These are phyloP conservation scores for Cryptoprocta ferox DNA, from an alignment of 2,797 vertebrate genomes.

Conservation along the genomic window DNA sequence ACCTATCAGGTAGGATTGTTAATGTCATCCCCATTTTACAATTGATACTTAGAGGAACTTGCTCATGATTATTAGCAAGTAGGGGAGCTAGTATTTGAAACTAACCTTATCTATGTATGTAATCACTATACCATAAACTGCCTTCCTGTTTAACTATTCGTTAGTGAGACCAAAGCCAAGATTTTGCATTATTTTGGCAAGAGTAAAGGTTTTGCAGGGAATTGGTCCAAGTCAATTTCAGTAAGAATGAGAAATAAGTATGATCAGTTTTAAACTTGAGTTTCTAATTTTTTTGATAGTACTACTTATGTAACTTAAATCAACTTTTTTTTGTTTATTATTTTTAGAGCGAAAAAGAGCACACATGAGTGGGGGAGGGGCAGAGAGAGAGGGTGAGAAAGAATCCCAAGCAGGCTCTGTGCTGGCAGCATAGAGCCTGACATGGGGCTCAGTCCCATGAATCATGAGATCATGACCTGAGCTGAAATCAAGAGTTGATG, in stretches of 20 bases:
- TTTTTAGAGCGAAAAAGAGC: too few relatives aligned
- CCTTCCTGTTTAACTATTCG: not conserved
- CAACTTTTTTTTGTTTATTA: not conserved
- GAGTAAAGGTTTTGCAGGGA: slow-evolving; percentile 61
- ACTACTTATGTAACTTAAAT: not conserved
- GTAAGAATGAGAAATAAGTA: not conserved
- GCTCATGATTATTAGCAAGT: not conserved
- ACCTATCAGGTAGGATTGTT: not conserved
- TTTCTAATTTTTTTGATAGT: slow-evolving; percentile 15
- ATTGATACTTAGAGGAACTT: not conserved
- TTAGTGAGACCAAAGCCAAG: not conserved
- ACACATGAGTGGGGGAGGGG: too few relatives aligned
- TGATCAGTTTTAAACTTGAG: not conserved
- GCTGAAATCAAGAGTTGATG: too few relatives aligned
- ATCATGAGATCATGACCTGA: too few relatives aligned
- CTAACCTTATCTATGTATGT: not conserved
- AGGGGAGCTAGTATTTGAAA: slow-evolving; percentile 9
- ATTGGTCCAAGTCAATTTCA: not conserved
- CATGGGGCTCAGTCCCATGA: too few relatives aligned
- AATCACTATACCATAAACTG: not conserved
- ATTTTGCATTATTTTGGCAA: slow-evolving; percentile 57
- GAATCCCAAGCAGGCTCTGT: too few relatives aligned
- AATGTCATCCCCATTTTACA: not conserved
- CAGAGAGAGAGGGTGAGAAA: too few relatives aligned
- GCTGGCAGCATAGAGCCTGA: too few relatives aligned